Percentiles rank a stretch among this genome's conserved stretches.
These are phyloP conservation scores for Coregonus sp. DNA, from an alignment of 2,797 vertebrate genomes.

Conservation along the genomic window DNA sequence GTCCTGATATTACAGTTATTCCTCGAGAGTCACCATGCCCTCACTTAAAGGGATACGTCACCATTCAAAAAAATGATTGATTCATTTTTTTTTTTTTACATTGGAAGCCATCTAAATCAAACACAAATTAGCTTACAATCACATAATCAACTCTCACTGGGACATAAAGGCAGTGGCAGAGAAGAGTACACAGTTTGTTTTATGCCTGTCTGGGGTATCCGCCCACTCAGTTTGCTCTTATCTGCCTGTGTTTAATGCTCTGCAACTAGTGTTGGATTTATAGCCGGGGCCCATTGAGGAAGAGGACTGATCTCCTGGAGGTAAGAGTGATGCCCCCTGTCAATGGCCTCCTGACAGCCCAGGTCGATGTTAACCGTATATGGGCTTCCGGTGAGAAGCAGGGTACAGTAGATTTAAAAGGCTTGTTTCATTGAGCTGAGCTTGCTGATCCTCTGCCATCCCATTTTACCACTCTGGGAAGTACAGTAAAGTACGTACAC, in stretches of 20 bases:
- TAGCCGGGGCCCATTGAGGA: too few relatives aligned
- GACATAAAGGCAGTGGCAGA: neutral
- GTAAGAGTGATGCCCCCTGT: neutral
- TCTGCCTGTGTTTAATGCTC: neutral
- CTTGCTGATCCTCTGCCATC: neutral
- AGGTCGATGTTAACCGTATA: neutral
- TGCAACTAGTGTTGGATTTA: slow-evolving; percentile 4
- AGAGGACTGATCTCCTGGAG: neutral
- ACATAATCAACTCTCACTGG: neutral
- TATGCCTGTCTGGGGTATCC: neutral
- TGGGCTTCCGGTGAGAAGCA: neutral
- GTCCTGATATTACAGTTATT: neutral
- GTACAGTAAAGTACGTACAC: neutral
- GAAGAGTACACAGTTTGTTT: neutral
- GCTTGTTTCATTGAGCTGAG: slow-evolving; percentile 7
- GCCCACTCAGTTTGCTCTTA: slow-evolving; percentile 3
- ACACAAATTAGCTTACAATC: neutral
- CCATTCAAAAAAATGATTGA: neutral
- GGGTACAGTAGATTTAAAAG: slow-evolving; percentile 1
- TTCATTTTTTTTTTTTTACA: neutral
- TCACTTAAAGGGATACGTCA: neutral
- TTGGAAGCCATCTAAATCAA: neutral
- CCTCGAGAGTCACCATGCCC: neutral
- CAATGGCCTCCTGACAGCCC: neutral
- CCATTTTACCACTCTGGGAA: neutral